Evolutionary conservation across 2,113 vertebrate species (phyloP).

Genomic region (Heterotis niloticus): DNA sequence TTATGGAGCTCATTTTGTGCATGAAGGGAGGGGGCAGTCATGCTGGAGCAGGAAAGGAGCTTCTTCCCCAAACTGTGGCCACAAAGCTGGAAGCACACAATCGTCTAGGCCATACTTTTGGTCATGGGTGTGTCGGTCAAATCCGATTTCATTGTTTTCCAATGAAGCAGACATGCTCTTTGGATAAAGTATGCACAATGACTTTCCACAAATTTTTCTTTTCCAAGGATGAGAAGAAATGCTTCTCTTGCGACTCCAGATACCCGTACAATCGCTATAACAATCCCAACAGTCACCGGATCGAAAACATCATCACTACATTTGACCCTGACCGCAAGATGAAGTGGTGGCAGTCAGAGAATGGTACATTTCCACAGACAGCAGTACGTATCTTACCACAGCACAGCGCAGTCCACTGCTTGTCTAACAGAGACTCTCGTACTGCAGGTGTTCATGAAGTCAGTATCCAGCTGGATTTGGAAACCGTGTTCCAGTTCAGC

Average conservation of each 20-base stretch:
- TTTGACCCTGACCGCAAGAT: conserved; percentile 70
- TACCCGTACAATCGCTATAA: conserved; percentile 59
- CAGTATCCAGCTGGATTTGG: conserved; percentile 79
- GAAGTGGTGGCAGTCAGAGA: conserved; percentile 90
- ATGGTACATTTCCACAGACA: conserved; percentile 57
- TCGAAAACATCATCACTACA: conserved; percentile 76
- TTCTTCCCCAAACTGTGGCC: too few relatives aligned
- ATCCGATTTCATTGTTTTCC: neutral
- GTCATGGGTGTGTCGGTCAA: too few relatives aligned
- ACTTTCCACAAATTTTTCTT: conserved; percentile 31
- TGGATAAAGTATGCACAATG: neutral
- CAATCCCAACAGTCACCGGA: conserved; percentile 72
- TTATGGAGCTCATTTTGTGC: too few relatives aligned
- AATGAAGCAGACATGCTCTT: neutral
- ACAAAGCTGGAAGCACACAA: too few relatives aligned
- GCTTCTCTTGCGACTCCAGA: conserved; percentile 80
- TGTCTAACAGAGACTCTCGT: conserved; percentile 1
- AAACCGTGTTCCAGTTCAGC: conserved; percentile 83
- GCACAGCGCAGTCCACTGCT: neutral
- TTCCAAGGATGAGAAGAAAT: conserved; percentile 74
- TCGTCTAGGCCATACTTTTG: too few relatives aligned
- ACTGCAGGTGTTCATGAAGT: conserved; percentile 75
- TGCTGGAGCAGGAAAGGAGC: too few relatives aligned
- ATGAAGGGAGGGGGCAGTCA: too few relatives aligned
- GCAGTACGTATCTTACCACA: neutral